Conservation (phyloP, 2,113 vertebrate genomes). For the Cavia porcellus region DNA sequence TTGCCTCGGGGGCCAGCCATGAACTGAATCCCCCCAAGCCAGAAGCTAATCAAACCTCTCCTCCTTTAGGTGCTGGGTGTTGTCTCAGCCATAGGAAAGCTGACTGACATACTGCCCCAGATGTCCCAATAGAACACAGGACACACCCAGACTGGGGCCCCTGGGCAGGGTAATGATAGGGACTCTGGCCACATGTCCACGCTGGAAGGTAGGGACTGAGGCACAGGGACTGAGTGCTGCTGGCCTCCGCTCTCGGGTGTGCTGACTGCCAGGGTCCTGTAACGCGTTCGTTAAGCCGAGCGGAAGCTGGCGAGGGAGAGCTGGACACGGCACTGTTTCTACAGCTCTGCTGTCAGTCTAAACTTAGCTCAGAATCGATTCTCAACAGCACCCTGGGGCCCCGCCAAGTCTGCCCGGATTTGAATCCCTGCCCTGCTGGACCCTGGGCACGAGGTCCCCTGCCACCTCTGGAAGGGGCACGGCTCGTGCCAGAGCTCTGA, state of each 20-base stretch:
- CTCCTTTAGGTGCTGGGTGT: not conserved
- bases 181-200: accelerated
- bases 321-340: not conserved
- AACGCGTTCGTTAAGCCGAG: accelerated
- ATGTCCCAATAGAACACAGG: not conserved
- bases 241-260: accelerated
- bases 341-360: not conserved
- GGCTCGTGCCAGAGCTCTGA: not conserved
- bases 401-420: not conserved
- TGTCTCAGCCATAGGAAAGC: not conserved
- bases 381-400: not conserved
- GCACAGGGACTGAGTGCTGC: no score
- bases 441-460: accelerated
- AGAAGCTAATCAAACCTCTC: not conserved
- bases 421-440: not conserved
- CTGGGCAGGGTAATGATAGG: accelerated
- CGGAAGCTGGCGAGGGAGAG: accelerated
- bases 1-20: not conserved
- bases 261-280: not conserved
- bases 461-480: no score
- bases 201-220: not conserved
- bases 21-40: not conserved
- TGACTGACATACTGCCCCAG: not conserved
- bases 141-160: not conserved
- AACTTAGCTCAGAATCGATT: not conserved